Base-by-base conservation (phyloP, 2,113 vertebrate genomes). In the Sander vitreus region DNA sequence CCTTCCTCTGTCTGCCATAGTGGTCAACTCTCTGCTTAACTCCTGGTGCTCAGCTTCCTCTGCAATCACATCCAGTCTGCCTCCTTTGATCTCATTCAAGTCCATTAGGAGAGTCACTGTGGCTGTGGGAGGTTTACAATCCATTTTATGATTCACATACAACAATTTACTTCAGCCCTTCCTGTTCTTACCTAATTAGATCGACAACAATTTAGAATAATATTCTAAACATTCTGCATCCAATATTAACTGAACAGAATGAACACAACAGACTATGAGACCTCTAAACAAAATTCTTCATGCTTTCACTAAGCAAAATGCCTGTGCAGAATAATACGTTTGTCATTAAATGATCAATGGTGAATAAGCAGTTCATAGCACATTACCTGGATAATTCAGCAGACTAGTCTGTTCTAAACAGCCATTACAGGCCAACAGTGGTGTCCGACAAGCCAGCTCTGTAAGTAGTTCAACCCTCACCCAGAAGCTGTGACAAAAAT, bases 401-500 rank as follows among this genome's bases (percentile, higher is more conserved):
- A 64, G 87, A 65, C 64, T 83, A 81, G 73, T 93, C 53, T 71
- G 25, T 76, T 82, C 59, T 65, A 68, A 59, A 62, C 73, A 84
- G 80, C 63, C 76, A 77, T 88, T 74, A 85, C 89, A 83, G 53
- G 77, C 81, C 78, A 87, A 79, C 65, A 65, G 79, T 63, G 0
- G 92, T 93, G 64, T 83, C 66, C 27, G 63, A 73, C 73, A 25
- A 51, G 18, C 7, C 93, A 89, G 73, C 88, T 87, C 76, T 87
- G 91, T 68, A 71, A 89, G 87, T 88, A 88, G 69, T 36, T 33
- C 75, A 74, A 70, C 51, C n/a, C 63, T 68, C 79, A 85, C 36
- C 76, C 72, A 91, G 83, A 60, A 73, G 53, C 82, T 77, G 86
- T 51, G 91, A 96, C 94, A 96, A 94, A 97, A 97, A 97, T 98